Percentiles rank a stretch among this genome's conserved stretches.
Conservation (phyloP, 2,797 vertebrate genomes). For the Lagocephalus sceleratus region DNA sequence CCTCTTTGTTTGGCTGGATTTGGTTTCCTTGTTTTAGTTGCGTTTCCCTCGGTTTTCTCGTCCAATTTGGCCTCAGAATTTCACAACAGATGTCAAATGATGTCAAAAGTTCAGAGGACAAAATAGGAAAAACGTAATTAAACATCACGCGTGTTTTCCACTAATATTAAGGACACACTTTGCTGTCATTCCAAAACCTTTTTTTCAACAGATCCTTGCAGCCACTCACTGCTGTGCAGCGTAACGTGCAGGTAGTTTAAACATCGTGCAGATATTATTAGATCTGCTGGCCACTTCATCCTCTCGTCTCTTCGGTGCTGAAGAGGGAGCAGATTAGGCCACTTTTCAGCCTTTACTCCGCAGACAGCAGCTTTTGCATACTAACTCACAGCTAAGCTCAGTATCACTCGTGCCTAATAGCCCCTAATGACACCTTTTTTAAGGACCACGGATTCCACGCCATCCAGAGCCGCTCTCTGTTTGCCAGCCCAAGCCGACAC, state of each 20-base stretch:
- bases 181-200: too few relatives aligned
- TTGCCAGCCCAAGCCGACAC: conserved; percentile 56
- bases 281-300: conserved; percentile 34
- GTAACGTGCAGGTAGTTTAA: not conserved
- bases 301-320: conserved; percentile 29
- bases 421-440: conserved; percentile 57
- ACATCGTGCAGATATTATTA: conserved; percentile 38
- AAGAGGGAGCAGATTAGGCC: conserved; percentile 39
- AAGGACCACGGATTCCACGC: conserved; percentile 35
- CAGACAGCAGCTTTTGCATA: conserved; percentile 16
- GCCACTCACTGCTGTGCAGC: not conserved
- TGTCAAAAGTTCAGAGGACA: too few relatives aligned
- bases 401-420: conserved; percentile 60
- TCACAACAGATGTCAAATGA: too few relatives aligned
- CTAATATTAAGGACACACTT: too few relatives aligned
- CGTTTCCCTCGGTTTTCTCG: too few relatives aligned
- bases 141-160: too few relatives aligned
- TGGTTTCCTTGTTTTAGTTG: too few relatives aligned
- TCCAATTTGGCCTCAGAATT: too few relatives aligned
- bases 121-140: too few relatives aligned
- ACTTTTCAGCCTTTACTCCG: conserved; percentile 29
- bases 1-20: not conserved
- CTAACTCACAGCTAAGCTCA: conserved; percentile 39
- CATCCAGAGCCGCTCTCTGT: conserved; percentile 50
- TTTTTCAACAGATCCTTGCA: too few relatives aligned